These are phyloP conservation scores for Byasa hedistus DNA, from an alignment of 2,888 invertebrate genomes.

Conservation along the genomic window DNA sequence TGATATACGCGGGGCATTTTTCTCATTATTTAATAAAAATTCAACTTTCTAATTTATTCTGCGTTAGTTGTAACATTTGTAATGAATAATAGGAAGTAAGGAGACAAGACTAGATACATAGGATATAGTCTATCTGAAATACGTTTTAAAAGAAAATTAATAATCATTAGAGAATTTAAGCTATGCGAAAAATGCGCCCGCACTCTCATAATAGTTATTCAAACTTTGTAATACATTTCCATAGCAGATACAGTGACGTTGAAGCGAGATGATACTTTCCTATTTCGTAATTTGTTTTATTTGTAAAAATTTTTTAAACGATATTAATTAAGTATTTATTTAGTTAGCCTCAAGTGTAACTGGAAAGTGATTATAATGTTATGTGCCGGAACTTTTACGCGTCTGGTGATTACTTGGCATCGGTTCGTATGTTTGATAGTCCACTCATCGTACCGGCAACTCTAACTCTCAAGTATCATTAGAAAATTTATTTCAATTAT, in stretches of 20 bases:
- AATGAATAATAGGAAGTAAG: background rate
- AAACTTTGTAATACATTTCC: slow-evolving; percentile 40
- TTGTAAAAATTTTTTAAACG: slow-evolving; percentile 61
- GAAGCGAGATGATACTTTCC: slow-evolving; percentile 37
- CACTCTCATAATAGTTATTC: slow-evolving; percentile 24
- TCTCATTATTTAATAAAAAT: slow-evolving; percentile 20
- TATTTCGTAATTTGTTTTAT: slow-evolving; percentile 47
- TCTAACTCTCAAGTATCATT: no score
- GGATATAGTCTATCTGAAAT: slow-evolving; percentile 1
- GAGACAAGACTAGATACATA: background rate
- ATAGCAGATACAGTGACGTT: slow-evolving; percentile 36
- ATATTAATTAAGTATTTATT: slow-evolving; percentile 75
- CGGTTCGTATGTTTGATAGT: no score
- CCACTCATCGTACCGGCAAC: no score
- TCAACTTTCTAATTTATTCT: slow-evolving; percentile 15
- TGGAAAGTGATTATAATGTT: slow-evolving; percentile 33
- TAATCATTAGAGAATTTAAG: background rate
- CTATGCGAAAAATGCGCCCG: slow-evolving; percentile 34
- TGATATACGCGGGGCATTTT: slow-evolving; percentile 42
- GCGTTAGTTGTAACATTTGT: background rate
- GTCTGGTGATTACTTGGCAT: background rate
- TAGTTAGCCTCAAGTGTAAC: slow-evolving; percentile 54
- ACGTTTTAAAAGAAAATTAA: background rate
- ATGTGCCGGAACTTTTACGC: slow-evolving; percentile 26
- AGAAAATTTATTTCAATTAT: no score